Base-by-base conservation (phyloP, 64 coral and sea anemone genomes). In the Cladopsammia gracilis region DNA sequence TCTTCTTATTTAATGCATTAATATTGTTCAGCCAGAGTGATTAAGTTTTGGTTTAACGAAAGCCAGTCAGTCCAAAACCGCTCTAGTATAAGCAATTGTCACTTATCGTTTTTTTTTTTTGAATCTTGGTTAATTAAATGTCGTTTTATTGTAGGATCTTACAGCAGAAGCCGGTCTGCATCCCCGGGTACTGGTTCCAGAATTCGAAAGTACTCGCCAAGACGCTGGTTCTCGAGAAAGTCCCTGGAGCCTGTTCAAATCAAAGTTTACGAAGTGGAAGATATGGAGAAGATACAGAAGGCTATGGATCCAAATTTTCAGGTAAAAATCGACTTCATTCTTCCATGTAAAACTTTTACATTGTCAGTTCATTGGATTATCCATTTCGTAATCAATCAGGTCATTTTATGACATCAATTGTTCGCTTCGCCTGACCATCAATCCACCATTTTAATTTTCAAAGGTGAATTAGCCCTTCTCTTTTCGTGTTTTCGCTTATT, bases 251-350 rank as follows among this genome's bases (percentile, higher is more conserved):
- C 73, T 3, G 88, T 94, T 14, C 57, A 94, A 18, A 97, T 97
- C 13, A 97, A 91, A 66, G 96, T 97, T 51, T 97, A 97, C 18
- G 90, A 97, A 75, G 96, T 97, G 25, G 96, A 97, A 22, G 96
- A 97, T 43, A 90, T 97, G 15, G 88, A 97, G 16, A 83, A 77
- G 51, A 75, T 97, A 12, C 92, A 80, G 2, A 85, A 80, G 65
- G 87, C 67, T 13, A 68, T 91, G 83, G 65, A 61, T 5, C 24
- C 67, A 10, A 49, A 62, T 66, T 83, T 22, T 62, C 67, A 48
- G 69, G 67, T 85, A 86, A 48, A 58, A 78, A 64, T 34, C 34
- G 34, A 34, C 34, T 34, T 34, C 34, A 34, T 34, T 34, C 34
- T 34, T 34, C 34, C 34, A 34, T 34, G 2, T 34, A 34, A 34